Evolutionary conservation across 92 coral and sea anemone species (phyloP), one percentile per base, ranked within the genome.

Genomic region (Umimayanthus chanpuru): DNA sequence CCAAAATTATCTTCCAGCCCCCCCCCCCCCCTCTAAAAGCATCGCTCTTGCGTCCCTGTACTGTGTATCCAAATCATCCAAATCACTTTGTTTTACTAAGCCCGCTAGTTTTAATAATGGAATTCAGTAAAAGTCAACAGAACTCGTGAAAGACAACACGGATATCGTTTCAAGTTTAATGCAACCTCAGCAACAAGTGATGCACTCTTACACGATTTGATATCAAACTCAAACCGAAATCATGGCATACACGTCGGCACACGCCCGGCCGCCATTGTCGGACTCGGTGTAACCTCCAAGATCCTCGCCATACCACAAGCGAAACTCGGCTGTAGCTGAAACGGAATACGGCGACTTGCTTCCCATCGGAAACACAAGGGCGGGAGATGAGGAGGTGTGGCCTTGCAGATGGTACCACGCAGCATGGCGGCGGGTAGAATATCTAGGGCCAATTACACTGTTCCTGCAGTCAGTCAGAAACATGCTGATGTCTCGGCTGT

Each of bases 291-390:
- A 15, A 29, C 8, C 32, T 21, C 6, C 0, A 61, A 81, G 85
- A 28, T 81, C 85, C 73, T 81, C 85, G 5, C 20, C 73, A 49
- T 81, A 81, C 85, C 85, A 81, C 72, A 81, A 38, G 15, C 85
- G 85, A 81, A 81, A 81, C 29, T 30, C 30, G 18, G 18, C 28
- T 14, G 85, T 61, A 18, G 26, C 38, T 16, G 15, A 61, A 61
- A 61, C 26, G 26, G 25, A 20, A 23, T 61, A 61, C 4, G n/a
- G 68, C 7, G n/a, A 23, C 68, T 61, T 61, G 68, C 68, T 61
- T 61, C 7, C 68, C 68, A 61, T 23, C 25, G 66, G 66, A 11
- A 77, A 77, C 20, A 44, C 64, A 30, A 77, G 38, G 38, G 28
- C 23, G 25, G 38, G 38, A 21, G 81, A 43, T 5, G 81, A 77